Evolutionary conservation across 2,113 vertebrate species (phyloP), one percentile per base, ranked within the genome.

Genomic region (Propithecus coquereli): DNA sequence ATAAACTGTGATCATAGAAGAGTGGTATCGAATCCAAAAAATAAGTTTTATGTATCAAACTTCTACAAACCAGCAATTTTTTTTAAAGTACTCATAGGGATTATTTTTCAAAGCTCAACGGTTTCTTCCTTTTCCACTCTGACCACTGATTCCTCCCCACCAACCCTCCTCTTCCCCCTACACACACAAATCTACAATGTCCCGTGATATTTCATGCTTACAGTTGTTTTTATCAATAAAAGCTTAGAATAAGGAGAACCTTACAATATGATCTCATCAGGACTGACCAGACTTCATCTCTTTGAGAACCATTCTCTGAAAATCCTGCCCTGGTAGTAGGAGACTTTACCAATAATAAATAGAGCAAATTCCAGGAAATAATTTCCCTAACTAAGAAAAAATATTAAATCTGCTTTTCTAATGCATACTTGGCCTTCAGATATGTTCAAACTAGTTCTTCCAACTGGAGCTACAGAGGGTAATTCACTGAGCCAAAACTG

Each of bases 321-420:
- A 94, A 92, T 68, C 30, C 45, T 94, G 18, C 16, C 32, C 32
- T 70, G 11, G 30, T 50, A 61, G 57, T 40, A 87, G 5, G 12
- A 90, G 59, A 94, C 23, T 90, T 94, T 84, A 68, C 47, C n/a
- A 80, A 65, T 79, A 96, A 47, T 52, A 89, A 96, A 43, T 70
- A 13, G 70, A 95, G 18, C 8, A 90, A 92, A 87, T 87, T 87
- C 50, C 37, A 84, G 70, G 45, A 89, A 73, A 83, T 68, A 59
- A 63, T 90, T 92, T 90, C 77, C 20, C 9, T 84, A 32, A 37
- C 14, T 82, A 87, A 82, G 37, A 82, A 89, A 82, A 83, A 80
- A 43, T 76, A 23, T 74, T 59, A 47, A 91, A 81, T 22, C 5
- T 87, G 27, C 12, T 92, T 90, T 94, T 91, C 50, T 91, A 91